Conservation (phyloP, 2,113 vertebrate genomes). For the Puma concolor region DNA sequence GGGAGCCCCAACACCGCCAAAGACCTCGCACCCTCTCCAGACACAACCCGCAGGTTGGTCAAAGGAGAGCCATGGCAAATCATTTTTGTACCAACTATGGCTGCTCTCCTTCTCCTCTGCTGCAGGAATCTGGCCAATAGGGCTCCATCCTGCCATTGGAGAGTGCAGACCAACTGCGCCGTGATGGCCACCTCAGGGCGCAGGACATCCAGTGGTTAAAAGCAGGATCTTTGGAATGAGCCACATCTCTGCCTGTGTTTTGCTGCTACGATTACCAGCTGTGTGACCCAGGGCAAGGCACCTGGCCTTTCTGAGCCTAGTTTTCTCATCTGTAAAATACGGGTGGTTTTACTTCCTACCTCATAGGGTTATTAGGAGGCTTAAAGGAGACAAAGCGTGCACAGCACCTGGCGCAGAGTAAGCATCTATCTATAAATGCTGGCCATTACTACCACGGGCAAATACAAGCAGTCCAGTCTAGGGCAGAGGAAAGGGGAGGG, state of each 20-base stretch:
- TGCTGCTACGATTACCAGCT: not conserved
- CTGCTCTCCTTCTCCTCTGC: not conserved
- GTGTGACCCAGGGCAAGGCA: not conserved
- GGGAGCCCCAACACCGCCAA: not conserved
- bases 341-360: not conserved
- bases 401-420: not conserved
- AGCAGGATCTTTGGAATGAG: not conserved
- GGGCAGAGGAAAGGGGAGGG: not conserved
- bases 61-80: not conserved
- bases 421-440: not conserved
- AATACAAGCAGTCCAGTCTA: not conserved
- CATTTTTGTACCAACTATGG: not conserved
- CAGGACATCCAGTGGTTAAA: not conserved
- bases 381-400: not conserved
- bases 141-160: rapidly evolving
- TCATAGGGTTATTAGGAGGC: not conserved
- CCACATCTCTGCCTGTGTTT: not conserved
- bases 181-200: not conserved
- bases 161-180: not conserved
- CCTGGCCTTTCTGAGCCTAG: not conserved
- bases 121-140: not conserved
- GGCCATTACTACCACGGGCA: not conserved
- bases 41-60: not conserved
- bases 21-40: not conserved
- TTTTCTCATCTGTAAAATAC: not conserved